phyloP scores from a whole-genome alignment of 2,797 vertebrate species.

The Bryconaethiops microstoma region DNA sequence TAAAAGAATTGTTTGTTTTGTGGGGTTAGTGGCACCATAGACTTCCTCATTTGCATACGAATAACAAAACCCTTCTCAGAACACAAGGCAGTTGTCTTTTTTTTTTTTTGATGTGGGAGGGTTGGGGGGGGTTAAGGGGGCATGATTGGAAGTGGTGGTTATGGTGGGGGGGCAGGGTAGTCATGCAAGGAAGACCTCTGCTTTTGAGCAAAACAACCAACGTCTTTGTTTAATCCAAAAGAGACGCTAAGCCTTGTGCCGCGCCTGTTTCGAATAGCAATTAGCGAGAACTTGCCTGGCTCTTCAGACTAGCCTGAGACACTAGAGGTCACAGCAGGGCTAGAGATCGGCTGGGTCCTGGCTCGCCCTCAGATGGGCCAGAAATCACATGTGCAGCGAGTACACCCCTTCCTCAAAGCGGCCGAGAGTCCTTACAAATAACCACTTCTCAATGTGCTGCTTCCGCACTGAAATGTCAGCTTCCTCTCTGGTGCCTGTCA shows the following conservation, averaged over 20 bases:
- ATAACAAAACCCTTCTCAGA: slow-evolving; percentile 73
- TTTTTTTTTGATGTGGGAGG: not conserved
- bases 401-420: slow-evolving; percentile 34
- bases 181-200: slow-evolving; percentile 79
- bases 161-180: slow-evolving; percentile 7
- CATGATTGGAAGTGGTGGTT: not conserved
- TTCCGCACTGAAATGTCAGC: slow-evolving; percentile 41
- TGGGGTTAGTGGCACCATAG: slow-evolving; percentile 56
- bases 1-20: slow-evolving; percentile 76
- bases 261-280: slow-evolving; percentile 80
- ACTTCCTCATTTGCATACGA: slow-evolving; percentile 73
- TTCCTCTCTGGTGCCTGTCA: slow-evolving; percentile 42
- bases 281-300: slow-evolving; percentile 66
- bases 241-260: slow-evolving; percentile 69
- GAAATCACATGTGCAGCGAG: slow-evolving; percentile 12
- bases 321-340: slow-evolving; percentile 6
- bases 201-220: slow-evolving; percentile 71
- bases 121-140: not conserved
- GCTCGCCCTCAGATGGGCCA: slow-evolving; percentile 1
- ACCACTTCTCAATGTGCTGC: slow-evolving; percentile 28
- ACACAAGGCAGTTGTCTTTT: slow-evolving; percentile 82
- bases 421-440: slow-evolving; percentile 14
- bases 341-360: slow-evolving; percentile 13
- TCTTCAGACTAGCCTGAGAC: slow-evolving; percentile 66
- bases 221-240: slow-evolving; percentile 81